Base-by-base conservation (phyloP, 2,797 vertebrate genomes). In the Thaleichthys pacificus region DNA sequence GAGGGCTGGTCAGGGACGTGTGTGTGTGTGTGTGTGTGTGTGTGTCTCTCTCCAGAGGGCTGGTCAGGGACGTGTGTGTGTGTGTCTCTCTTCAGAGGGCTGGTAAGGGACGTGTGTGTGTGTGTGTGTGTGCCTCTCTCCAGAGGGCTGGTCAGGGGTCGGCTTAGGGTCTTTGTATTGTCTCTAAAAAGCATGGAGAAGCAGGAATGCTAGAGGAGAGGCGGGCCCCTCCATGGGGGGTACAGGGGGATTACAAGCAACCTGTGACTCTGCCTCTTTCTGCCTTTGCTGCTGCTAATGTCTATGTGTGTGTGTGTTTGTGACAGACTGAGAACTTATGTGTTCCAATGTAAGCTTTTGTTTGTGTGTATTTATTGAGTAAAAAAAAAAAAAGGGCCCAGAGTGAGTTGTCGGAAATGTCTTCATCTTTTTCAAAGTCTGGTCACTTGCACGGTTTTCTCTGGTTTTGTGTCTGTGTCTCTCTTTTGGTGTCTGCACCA, bases 191-290 rank as follows among this genome's bases (percentile, higher is more conserved):
- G 66, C 73, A 72, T 82, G 95, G 94, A 96, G 96, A 96, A 93
- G 90, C 89, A 94, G 95, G 96, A 97, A 97, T 97, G 95, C 94
- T 92, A 92, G 90, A 91, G 84, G 80, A 86, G 89, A 93, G 93
- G 94, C 94, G 93, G 93, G 92, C 85, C 93, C 94, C 93, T 90
- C 94, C 88, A 92, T 93, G 80, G 96, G 96, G 95, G 95, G 94
- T 94, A 87, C 93, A 86, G 91, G 86, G 91, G 96, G 96, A 99
- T 98, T 99, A 98, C 96, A 97, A 96, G 96, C 89, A 96, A 96
- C 96, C 95, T 93, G 95, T 95, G 95, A 96, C 97, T 98, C 97
- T 98, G 96, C 97, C 97, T 96, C 96, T 97, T 97, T 96, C 96
- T 97, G 96, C 96, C 96, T 95, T 95, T 95, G 93, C 93, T 94